phyloP scores from a whole-genome alignment of 2,888 invertebrate species.

The Cremastobaeus sp. region DNA sequence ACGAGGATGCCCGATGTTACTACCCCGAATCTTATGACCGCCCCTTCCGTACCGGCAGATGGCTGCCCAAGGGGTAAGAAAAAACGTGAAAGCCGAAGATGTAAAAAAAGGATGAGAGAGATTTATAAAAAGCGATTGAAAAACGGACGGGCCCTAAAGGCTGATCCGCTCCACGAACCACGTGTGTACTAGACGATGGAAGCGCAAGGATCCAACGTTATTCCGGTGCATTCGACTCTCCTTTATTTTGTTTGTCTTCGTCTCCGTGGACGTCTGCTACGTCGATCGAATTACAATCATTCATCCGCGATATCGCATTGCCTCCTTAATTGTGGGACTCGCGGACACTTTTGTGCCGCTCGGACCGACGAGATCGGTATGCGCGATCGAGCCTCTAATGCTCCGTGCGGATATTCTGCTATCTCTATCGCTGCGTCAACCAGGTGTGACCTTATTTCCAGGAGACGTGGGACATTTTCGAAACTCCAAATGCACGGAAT shows the following conservation, averaged over 20 bases:
- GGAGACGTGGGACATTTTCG: conserved; percentile 40
- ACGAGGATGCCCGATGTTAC: conserved; percentile 39
- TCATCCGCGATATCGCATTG: conserved; percentile 65
- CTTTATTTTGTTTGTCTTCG: conserved; percentile 52
- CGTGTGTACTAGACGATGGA: conserved; percentile 69
- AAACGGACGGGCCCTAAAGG: conserved; percentile 67
- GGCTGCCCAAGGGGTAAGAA: conserved; percentile 79
- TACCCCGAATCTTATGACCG: conserved; percentile 78
- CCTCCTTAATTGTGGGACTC: conserved; percentile 63
- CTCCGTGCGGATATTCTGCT: conserved; percentile 40
- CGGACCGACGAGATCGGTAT: conserved; percentile 55
- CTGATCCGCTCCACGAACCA: conserved; percentile 68
- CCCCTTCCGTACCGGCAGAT: conserved; percentile 80
- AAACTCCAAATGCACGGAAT: not conserved
- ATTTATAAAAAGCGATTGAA: conserved; percentile 76
- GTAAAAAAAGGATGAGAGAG: conserved; percentile 63
- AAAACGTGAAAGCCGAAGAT: conserved; percentile 71
- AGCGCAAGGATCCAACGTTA: conserved; percentile 60
- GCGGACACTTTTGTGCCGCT: conserved; percentile 41
- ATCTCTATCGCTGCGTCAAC: conserved; percentile 47
- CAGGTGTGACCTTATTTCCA: conserved; percentile 66
- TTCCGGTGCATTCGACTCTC: conserved; percentile 58
- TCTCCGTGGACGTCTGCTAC: conserved; percentile 58
- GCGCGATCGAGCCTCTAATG: conserved; percentile 48
- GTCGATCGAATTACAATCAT: conserved; percentile 77